These are phyloP conservation scores for Holacanthus passer DNA, from an alignment of 2,113 vertebrate genomes.

Conservation along the genomic window DNA sequence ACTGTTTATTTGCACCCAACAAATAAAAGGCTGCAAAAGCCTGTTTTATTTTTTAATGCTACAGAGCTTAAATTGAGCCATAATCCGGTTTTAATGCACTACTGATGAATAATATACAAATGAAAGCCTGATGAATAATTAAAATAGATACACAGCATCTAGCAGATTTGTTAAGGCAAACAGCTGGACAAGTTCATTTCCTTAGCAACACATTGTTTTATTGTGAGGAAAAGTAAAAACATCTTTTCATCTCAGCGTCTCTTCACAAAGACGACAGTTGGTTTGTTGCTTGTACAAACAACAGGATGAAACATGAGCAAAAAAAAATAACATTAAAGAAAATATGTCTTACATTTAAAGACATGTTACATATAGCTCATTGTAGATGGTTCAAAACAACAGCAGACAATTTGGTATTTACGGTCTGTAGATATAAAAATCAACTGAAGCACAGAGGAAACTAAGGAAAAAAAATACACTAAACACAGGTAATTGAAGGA, in stretches of 20 bases:
- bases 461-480: background rate
- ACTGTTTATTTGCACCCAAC: background rate
- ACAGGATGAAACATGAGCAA: slow-evolving; percentile 7
- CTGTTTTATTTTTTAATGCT: background rate
- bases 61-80: background rate
- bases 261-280: slow-evolving; percentile 24
- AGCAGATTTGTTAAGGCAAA: slow-evolving; percentile 5
- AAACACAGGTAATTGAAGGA: background rate
- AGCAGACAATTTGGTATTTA: slow-evolving; percentile 4
- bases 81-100: background rate
- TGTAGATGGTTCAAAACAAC: slow-evolving; percentile 17
- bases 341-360: background rate
- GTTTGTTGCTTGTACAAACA: slow-evolving; percentile 23
- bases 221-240: slow-evolving; percentile 67
- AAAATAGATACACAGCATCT: slow-evolving; percentile 31
- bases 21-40: background rate
- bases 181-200: slow-evolving; percentile 14
- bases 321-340: slow-evolving; percentile 16
- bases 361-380: slow-evolving; percentile 8
- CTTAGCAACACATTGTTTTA: slow-evolving; percentile 56
- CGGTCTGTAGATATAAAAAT: slow-evolving; percentile 18
- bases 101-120: slow-evolving; percentile 69
- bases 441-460: no score
- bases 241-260: slow-evolving; percentile 26
- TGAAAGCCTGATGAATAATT: slow-evolving; percentile 64